These are phyloP conservation scores for Mesorhabditis spiculigera DNA, from an alignment of 2,888 invertebrate species.

Conservation along the genomic window DNA sequence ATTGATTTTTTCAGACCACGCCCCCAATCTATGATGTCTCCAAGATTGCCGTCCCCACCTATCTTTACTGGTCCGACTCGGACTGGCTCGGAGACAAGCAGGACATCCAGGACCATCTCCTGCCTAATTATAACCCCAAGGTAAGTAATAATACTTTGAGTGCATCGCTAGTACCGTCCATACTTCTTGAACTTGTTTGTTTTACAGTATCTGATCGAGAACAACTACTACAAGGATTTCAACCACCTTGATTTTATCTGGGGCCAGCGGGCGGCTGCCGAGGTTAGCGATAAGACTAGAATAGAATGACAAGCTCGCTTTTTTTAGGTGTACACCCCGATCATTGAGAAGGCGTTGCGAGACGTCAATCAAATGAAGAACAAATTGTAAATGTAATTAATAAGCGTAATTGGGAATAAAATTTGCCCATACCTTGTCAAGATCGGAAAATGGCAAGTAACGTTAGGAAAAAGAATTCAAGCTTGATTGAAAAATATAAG, in stretches of 20 bases:
- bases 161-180: not conserved
- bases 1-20: slow-evolving; percentile 19
- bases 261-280: slow-evolving; percentile 35
- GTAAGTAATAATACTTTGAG: slow-evolving; percentile 8
- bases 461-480: no score
- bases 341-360: not conserved
- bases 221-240: slow-evolving; percentile 28
- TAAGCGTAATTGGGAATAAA: not conserved
- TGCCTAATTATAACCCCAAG: slow-evolving; percentile 8
- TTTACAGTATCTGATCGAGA: slow-evolving; percentile 17
- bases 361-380: not conserved
- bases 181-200: not conserved
- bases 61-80: slow-evolving; percentile 41
- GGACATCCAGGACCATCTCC: slow-evolving; percentile 28
- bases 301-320: not conserved
- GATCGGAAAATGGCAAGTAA: no score
- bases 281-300: slow-evolving; percentile 8
- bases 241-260: slow-evolving; percentile 46
- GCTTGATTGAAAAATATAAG: no score
- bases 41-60: slow-evolving; percentile 29
- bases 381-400: not conserved
- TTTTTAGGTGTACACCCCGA: not conserved
- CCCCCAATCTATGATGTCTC: slow-evolving; percentile 39
- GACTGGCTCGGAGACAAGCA: slow-evolving; percentile 42
- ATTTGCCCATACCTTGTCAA: no score